A percentile compares a stretch with the other conserved stretches of the same genome.
Conservation (phyloP, 1,140 invertebrate genomes). For the Drosophila equinoxialis region DNA sequence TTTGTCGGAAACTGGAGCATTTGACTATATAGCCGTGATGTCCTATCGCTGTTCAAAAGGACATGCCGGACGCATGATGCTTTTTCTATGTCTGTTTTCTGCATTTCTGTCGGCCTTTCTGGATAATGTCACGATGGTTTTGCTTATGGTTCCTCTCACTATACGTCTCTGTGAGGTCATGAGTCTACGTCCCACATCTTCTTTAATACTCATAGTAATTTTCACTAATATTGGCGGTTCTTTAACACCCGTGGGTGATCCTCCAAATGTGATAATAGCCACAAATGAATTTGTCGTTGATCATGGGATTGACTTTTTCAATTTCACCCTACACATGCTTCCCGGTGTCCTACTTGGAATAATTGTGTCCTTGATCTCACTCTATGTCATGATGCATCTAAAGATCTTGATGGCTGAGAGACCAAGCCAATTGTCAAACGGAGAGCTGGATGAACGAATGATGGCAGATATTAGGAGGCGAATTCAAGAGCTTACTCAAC, state of each 20-base stretch:
- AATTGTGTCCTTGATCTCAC: slow-evolving; percentile 86
- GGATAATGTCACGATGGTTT: slow-evolving; percentile 94
- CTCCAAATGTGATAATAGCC: slow-evolving; percentile 94
- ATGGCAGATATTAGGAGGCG: slow-evolving; percentile 88
- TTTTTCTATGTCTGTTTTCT: slow-evolving; percentile 90
- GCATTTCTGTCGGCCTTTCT: slow-evolving; percentile 91
- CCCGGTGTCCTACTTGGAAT: slow-evolving; percentile 88
- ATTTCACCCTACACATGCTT: slow-evolving; percentile 90
- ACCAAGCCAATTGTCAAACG: slow-evolving; percentile 89
- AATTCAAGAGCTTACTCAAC: slow-evolving; percentile 40
- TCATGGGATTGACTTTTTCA: slow-evolving; percentile 89
- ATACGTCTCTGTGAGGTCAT: slow-evolving; percentile 94
- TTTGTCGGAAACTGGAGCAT: slow-evolving; percentile 92
- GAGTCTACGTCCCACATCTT: slow-evolving; percentile 90
- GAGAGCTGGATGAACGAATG: slow-evolving; percentile 86
- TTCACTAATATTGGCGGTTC: slow-evolving; percentile 94
- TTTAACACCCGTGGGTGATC: slow-evolving; percentile 92
- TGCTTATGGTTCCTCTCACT: slow-evolving; percentile 93
- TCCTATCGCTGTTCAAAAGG: slow-evolving; percentile 88
- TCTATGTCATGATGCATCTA: slow-evolving; percentile 89
- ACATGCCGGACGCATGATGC: slow-evolving; percentile 91
- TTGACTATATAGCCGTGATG: slow-evolving; percentile 89
- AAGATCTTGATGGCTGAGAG: slow-evolving; percentile 85
- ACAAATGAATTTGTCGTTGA: slow-evolving; percentile 86
- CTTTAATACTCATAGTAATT: slow-evolving; percentile 90